Percentiles rank a stretch among this genome's conserved stretches.
These are phyloP conservation scores for Dendrolimus houi DNA, from an alignment of 2,888 invertebrate species.

Conservation along the genomic window DNA sequence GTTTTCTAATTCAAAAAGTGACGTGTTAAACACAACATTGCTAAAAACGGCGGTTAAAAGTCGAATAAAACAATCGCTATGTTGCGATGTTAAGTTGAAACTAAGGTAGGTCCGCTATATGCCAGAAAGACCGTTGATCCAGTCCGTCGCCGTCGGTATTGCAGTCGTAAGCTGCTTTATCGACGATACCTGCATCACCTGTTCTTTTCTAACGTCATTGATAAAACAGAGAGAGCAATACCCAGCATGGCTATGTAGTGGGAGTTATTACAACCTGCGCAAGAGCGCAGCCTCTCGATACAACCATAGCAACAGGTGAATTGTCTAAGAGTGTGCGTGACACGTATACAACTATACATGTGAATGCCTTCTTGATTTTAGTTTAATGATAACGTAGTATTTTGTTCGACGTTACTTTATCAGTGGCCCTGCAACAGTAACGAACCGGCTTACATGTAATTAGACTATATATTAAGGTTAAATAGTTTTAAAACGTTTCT, in stretches of 20 bases:
- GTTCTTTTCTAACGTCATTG: conserved; percentile 29
- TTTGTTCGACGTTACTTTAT: conserved; percentile 52
- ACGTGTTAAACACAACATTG: conserved; percentile 55
- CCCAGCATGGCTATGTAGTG: conserved; percentile 39
- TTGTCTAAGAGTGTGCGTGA: conserved; percentile 51
- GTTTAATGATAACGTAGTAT: conserved; percentile 64
- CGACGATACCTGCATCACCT: conserved; percentile 36
- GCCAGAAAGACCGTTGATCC: conserved; percentile 74
- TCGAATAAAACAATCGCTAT: conserved; percentile 51
- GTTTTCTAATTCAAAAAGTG: conserved; percentile 38
- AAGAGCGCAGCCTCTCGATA: conserved; percentile 61
- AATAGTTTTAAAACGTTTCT: conserved; percentile 23
- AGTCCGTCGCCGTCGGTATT: conserved; percentile 59
- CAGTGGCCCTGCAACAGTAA: conserved; percentile 31
- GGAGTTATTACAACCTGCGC: conserved; percentile 66
- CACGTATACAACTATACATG: conserved; percentile 32
- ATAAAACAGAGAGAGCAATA: conserved; percentile 33
- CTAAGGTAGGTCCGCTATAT: conserved; percentile 66
- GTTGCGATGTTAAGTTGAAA: conserved; percentile 64
- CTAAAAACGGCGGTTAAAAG: conserved; percentile 45
- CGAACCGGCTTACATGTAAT: conserved; percentile 33
- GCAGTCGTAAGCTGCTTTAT: conserved; percentile 55
- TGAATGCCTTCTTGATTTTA: conserved; percentile 54
- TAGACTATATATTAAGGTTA: conserved; percentile 32
- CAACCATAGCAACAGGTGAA: conserved; percentile 68